phyloP scores from a whole-genome alignment of 2,113 vertebrate species.

The Hydropotes inermis region DNA sequence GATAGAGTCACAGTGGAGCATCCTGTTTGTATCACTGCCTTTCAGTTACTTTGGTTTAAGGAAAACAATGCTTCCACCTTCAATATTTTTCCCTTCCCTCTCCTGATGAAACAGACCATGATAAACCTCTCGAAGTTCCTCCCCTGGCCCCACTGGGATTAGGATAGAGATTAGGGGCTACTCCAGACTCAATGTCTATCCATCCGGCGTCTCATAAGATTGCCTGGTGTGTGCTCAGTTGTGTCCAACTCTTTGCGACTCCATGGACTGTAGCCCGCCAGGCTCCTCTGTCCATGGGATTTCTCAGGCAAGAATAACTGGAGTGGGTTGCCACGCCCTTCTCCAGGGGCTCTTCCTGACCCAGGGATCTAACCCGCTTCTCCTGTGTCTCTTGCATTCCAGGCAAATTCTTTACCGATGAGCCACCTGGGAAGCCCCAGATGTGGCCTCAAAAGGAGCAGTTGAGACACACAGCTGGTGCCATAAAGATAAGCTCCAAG shows the following conservation, averaged over 20 bases:
- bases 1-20: rapidly evolving
- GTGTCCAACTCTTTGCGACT: not conserved
- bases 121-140: not conserved
- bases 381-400: not conserved
- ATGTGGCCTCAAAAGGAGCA: not conserved
- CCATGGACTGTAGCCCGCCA: not conserved
- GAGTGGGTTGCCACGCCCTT: not conserved
- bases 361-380: not conserved
- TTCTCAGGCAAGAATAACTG: not conserved
- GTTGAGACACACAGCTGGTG: no score
- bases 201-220: not conserved
- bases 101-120: not conserved
- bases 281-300: not conserved
- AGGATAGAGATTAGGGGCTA: not conserved
- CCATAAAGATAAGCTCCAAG: not conserved
- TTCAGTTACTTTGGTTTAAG: not conserved
- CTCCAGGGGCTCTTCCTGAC: not conserved
- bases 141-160: not conserved
- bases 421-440: not conserved
- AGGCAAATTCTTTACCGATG: not conserved
- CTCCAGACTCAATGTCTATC: rapidly evolving
- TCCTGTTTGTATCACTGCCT: not conserved
- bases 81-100: not conserved
- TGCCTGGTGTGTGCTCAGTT: not conserved
- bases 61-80: not conserved